Evolutionary conservation across 2,888 invertebrate species (phyloP).

Genomic region (Eudasyphora cyanicolor): DNA sequence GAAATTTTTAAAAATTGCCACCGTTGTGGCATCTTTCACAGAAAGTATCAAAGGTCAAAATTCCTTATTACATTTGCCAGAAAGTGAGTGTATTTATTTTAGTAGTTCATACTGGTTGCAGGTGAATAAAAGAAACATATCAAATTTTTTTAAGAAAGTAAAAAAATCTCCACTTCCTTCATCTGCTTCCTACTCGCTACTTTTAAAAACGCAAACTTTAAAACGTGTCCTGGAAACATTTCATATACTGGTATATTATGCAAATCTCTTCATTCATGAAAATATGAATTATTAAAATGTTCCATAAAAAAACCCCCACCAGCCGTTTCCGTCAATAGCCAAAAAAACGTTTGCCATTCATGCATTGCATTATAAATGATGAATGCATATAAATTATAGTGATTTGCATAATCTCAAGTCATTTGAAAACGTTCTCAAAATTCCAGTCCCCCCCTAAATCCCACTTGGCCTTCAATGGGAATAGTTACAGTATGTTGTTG

Average conservation of each 20-base stretch:
- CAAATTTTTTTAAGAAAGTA: no score
- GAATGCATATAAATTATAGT: constrained; percentile 34
- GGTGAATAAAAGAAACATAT: no score
- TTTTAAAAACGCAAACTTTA: not conserved
- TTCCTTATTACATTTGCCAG: no score
- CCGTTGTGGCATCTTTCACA: no score
- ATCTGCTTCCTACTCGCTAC: not conserved
- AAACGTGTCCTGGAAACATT: not conserved
- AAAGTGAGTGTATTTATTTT: no score
- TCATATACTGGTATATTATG: not conserved
- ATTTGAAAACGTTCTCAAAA: constrained; percentile 8
- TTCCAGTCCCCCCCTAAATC: not conserved
- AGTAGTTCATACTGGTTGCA: no score
- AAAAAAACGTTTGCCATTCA: not conserved
- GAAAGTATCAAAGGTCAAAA: no score
- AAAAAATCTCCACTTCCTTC: no score
- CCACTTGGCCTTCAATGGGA: not conserved
- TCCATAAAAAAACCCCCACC: not conserved
- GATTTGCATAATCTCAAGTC: constrained; percentile 43
- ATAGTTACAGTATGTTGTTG: not conserved
- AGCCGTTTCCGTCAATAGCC: no score
- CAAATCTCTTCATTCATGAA: not conserved
- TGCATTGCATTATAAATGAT: constrained; percentile 15
- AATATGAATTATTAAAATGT: constrained; percentile 20
- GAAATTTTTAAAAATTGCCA: no score